phyloP scores from a whole-genome alignment of 2,888 invertebrate genomes.

The Chamaedrilus cognettii region DNA sequence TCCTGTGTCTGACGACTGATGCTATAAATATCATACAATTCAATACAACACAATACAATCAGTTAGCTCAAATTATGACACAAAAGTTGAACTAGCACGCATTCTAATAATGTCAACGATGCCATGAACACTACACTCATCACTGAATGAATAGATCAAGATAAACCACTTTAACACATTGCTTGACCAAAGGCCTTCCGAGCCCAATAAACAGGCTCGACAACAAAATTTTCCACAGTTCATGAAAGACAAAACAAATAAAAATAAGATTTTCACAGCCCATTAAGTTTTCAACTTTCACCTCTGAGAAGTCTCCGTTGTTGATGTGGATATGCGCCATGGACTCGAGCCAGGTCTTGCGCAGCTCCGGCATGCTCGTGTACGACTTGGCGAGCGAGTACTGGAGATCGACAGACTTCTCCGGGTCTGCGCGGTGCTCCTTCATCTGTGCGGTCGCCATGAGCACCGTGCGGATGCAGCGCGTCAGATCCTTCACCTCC shows the following conservation, averaged over 20 bases:
- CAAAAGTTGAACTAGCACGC: too few relatives aligned
- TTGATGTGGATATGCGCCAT: conserved; percentile 83
- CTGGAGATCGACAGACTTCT: conserved; percentile 87
- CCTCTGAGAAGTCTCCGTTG: conserved; percentile 86
- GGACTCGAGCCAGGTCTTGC: conserved; percentile 95
- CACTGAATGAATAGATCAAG: too few relatives aligned
- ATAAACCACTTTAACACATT: too few relatives aligned
- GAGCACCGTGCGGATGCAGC: conserved; percentile 89
- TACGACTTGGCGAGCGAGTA: conserved; percentile 85
- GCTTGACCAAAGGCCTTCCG: too few relatives aligned
- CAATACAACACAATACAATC: too few relatives aligned
- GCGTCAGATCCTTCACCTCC: conserved; percentile 91
- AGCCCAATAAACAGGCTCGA: not conserved
- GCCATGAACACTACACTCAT: too few relatives aligned
- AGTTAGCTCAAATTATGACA: too few relatives aligned
- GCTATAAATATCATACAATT: too few relatives aligned
- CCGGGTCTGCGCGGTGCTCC: conserved; percentile 87
- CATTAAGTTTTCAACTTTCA: conserved; percentile 52
- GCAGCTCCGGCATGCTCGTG: conserved; percentile 89
- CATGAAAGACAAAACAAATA: not conserved
- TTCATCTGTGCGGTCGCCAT: conserved; percentile 94
- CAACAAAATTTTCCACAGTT: not conserved
- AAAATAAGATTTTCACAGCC: not conserved
- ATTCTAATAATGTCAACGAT: too few relatives aligned
- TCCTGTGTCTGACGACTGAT: too few relatives aligned